Percentiles rank a stretch among this genome's conserved stretches.
Evolutionary conservation across 2,888 invertebrate genomes (phyloP).

Genomic region (Conomelus anceps): DNA sequence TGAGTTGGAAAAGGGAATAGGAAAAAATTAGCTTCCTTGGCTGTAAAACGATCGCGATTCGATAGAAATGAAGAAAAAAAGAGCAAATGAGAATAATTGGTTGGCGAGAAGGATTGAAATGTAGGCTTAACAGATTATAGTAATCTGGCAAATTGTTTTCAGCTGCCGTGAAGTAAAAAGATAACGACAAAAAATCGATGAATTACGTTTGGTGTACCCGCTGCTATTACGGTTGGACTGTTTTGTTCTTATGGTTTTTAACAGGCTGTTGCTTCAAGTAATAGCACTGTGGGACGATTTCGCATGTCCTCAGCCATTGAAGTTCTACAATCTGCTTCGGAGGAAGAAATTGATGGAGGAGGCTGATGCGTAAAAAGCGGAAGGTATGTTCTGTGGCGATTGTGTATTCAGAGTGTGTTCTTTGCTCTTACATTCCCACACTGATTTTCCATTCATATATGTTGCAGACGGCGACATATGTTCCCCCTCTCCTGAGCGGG

Average conservation of each 20-base stretch:
- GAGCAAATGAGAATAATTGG: not conserved
- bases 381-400: not conserved
- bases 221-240: not conserved
- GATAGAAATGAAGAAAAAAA: not conserved
- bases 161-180: not conserved
- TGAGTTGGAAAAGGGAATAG: not conserved
- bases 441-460: not conserved
- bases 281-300: not conserved
- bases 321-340: too few relatives aligned
- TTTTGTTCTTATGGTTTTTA: not conserved
- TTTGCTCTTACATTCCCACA: not conserved
- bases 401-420: slow-evolving; percentile 3
- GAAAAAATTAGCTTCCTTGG: not conserved
- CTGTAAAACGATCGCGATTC: not conserved
- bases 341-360: not conserved
- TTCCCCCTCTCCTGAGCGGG: not conserved
- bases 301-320: not conserved
- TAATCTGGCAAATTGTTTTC: not conserved
- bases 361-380: slow-evolving; percentile 1
- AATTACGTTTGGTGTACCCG: not conserved
- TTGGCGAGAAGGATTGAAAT: not conserved
- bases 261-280: not conserved
- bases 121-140: not conserved
- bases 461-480: not conserved
- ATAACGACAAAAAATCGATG: not conserved